A percentile compares a stretch with the other conserved stretches of the same genome.
Conservation (phyloP, 2,797 vertebrate genomes). For the Liparis tanakae region DNA sequence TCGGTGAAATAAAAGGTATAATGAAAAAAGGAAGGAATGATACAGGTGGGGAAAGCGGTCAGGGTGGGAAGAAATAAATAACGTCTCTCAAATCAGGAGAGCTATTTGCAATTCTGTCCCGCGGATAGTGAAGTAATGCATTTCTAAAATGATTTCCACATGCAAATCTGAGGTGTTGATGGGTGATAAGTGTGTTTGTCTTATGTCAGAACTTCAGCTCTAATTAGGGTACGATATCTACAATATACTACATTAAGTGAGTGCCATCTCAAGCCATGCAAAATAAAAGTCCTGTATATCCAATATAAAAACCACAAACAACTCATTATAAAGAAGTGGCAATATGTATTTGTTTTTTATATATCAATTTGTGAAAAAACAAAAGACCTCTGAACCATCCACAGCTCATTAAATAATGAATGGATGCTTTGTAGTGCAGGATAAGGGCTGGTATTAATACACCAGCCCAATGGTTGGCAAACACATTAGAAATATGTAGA, state of each 20-base stretch:
- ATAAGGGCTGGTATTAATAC: background rate
- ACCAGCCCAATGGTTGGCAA: background rate
- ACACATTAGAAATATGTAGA: background rate
- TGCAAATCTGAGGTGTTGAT: background rate
- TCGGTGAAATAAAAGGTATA: constrained; percentile 15
- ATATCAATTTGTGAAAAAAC: background rate
- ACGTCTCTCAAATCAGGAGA: background rate
- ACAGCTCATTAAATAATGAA: background rate
- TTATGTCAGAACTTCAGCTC: background rate
- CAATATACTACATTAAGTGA: background rate
- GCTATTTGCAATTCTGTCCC: background rate
- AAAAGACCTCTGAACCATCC: background rate
- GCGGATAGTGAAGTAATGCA: background rate
- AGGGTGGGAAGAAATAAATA: background rate
- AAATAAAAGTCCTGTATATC: background rate
- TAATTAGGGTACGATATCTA: background rate
- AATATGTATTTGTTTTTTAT: background rate
- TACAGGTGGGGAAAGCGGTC: background rate
- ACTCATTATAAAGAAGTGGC: background rate
- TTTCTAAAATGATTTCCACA: background rate
- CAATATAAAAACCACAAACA: background rate
- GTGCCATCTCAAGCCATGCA: background rate
- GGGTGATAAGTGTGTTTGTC: no score
- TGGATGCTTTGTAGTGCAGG: background rate
- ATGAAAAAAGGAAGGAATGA: constrained; percentile 22